Evolutionary conservation across 2,113 vertebrate genomes (phyloP), one percentile per base, ranked within the genome.

Genomic region (Eurypyga helias): DNA sequence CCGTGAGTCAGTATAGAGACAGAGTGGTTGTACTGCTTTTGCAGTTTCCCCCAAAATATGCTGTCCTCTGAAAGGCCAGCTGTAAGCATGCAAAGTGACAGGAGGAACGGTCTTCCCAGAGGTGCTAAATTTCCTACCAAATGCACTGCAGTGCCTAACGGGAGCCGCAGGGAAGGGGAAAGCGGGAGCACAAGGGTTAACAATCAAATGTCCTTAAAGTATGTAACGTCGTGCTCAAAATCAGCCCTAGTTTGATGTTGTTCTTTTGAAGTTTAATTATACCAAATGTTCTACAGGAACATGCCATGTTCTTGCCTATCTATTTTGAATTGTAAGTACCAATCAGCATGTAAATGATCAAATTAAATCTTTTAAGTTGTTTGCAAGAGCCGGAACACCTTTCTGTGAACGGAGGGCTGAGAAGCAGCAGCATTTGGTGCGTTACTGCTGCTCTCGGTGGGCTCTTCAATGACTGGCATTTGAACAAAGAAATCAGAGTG

Each of bases 261-360:
- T 91, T 94, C 97, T 96, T 96, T 92, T 96, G 91, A 97, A 97
- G 93, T 96, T 96, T 96, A 97, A 97, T 97, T 96, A 96, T 70
- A 91, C 94, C 91, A 87, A 97, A 96, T 92, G 92, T 97, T 97
- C 97, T 91, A 89, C 94, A 96, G 83, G 92, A 95, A 94, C 77
- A 83, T 51, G 89, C 90, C 83, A 92, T 61, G 92, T 93, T 96
- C 92, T 87, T 84, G 70, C 87, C 96, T 96, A 89, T 96, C 95
- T 95, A 70, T 85, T 94, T 93, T 79, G 94, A 95, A 94, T 96
- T 87, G 87, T 79, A 96, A 95, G 92, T 92, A 96, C 96, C 96
- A 95, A 95, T 95, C 94, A 97, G 94, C 95, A 95, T 91, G 83
- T 91, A 96, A 97, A 97, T 96, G 95, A 97, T 96, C 91, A 96